Evolutionary conservation across 2,113 vertebrate genomes (phyloP).

Genomic region (Todiramphus saurophagus): DNA sequence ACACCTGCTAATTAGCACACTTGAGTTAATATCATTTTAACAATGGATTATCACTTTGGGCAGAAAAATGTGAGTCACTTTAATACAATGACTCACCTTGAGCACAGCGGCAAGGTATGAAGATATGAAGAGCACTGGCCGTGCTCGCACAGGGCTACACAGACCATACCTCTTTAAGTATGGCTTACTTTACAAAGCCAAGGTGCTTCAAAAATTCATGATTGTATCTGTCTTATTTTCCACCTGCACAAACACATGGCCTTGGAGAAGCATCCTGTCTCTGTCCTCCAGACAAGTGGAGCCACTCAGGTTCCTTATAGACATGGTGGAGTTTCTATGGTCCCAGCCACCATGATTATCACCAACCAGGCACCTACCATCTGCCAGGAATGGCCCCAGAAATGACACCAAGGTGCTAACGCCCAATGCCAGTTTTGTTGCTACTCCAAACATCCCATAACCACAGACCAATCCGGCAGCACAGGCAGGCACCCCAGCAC

Average conservation of each 20-base stretch:
- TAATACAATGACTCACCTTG: neutral
- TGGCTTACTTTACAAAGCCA: constrained; percentile 10
- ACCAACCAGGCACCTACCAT: neutral
- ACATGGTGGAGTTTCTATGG: neutral
- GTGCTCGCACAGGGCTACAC: neutral
- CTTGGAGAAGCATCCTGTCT: neutral
- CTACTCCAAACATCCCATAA: neutral
- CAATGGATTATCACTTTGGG: constrained; percentile 29
- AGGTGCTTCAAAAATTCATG: constrained; percentile 45
- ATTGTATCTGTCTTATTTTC: constrained; percentile 32
- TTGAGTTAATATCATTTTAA: constrained; percentile 23
- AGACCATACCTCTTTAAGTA: constrained; percentile 6
- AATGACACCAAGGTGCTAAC: neutral
- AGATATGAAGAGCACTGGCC: neutral
- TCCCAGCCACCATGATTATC: neutral
- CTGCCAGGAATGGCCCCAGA: neutral
- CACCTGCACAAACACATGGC: neutral
- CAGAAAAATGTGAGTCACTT: constrained; percentile 7
- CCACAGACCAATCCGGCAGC: neutral
- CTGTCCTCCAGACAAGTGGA: neutral
- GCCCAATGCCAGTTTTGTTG: neutral
- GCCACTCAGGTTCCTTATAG: neutral
- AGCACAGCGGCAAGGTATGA: neutral
- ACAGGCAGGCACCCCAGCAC: rapidly evolving
- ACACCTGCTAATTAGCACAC: constrained; percentile 62